Evolutionary conservation across 2,888 invertebrate genomes (phyloP).

Genomic region (Antheraea yamamai): DNA sequence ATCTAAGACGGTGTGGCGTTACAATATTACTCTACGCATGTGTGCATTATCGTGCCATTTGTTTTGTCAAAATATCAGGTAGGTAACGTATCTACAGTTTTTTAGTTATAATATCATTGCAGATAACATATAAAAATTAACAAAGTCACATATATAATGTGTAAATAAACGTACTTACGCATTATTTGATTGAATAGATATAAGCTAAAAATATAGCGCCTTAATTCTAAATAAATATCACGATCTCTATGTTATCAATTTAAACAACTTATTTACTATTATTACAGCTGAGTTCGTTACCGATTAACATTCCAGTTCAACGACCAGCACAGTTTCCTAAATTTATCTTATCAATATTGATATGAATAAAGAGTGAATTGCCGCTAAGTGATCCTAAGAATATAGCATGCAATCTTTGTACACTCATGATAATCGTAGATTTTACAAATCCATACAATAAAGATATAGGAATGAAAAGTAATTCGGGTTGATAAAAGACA

Average conservation of each 20-base stretch:
- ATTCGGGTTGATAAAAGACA: too few relatives aligned
- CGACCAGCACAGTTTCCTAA: constrained; percentile 4
- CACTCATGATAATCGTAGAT: constrained; percentile 6
- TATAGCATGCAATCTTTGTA: neutral
- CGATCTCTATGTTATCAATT: neutral
- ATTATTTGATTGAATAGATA: neutral
- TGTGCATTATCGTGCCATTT: too few relatives aligned
- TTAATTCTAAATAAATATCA: neutral
- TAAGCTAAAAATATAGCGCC: neutral
- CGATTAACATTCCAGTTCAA: constrained; percentile 14
- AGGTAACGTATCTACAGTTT: too few relatives aligned
- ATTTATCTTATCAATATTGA: constrained; percentile 16
- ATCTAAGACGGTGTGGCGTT: too few relatives aligned
- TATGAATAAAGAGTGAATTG: constrained; percentile 5
- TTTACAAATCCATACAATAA: neutral
- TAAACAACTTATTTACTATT: constrained; percentile 5
- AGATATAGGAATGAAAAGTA: neutral
- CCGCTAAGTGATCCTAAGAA: constrained; percentile 14
- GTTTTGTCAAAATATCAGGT: too few relatives aligned
- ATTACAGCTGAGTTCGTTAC: neutral
- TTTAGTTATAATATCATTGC: too few relatives aligned
- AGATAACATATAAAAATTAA: neutral
- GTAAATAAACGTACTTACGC: too few relatives aligned
- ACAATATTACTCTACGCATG: too few relatives aligned
- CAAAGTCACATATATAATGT: neutral